Conservation (phyloP, 2,113 vertebrate genomes). For the Phycodurus eques region DNA sequence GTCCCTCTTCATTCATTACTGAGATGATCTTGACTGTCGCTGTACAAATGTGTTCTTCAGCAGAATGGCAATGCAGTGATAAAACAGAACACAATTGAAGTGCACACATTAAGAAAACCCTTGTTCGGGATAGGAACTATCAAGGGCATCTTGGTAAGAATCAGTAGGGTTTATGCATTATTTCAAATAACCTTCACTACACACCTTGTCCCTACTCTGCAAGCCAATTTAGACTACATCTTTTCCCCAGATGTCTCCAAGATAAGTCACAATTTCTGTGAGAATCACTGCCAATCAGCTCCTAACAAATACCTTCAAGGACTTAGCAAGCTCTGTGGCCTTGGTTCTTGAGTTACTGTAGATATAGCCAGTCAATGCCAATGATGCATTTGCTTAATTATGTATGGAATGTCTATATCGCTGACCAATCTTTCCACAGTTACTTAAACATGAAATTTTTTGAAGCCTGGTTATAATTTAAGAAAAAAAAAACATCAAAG, state of each 20-base stretch:
- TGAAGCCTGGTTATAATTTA: background rate
- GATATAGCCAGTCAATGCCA: background rate
- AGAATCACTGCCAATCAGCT: background rate
- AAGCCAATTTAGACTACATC: conserved; percentile 14
- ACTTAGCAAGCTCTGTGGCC: background rate
- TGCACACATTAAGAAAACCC: conserved; percentile 8
- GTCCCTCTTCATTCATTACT: conserved; percentile 20
- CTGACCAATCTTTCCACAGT: background rate
- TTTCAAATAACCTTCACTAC: conserved; percentile 11
- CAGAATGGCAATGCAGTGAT: background rate
- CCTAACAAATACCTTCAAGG: conserved; percentile 11
- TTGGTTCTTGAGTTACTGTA: background rate
- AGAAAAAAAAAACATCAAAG: background rate
- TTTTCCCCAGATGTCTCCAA: conserved; percentile 8
- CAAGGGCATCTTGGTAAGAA: conserved; percentile 16
- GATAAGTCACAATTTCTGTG: conserved; percentile 27
- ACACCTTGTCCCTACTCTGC: conserved; percentile 3
- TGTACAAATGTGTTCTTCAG: background rate
- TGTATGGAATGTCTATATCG: background rate
- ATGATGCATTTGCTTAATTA: background rate
- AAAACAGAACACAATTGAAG: conserved; percentile 4
- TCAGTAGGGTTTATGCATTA: conserved; percentile 1
- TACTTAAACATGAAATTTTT: background rate
- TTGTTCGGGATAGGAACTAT: conserved; percentile 13
- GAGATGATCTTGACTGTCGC: conserved; percentile 32